Percentiles rank a stretch among this genome's conserved stretches.
Conservation (phyloP, 2,797 vertebrate genomes). For the Oryzias dopingdopingensis region DNA sequence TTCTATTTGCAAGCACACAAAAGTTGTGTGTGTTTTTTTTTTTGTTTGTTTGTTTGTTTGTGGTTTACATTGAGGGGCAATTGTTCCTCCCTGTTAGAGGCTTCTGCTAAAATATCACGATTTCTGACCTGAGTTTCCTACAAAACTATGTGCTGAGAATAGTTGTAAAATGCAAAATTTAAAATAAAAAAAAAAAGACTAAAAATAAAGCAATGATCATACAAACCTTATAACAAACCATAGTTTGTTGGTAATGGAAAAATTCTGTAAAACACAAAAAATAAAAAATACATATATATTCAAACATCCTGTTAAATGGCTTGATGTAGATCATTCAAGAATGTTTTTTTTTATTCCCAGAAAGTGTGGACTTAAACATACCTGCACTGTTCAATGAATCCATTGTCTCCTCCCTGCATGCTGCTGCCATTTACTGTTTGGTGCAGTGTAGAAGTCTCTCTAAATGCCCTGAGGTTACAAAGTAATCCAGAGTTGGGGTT, state of each 20-base stretch:
- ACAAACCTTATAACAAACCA: not conserved
- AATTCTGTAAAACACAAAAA: too few species aligned
- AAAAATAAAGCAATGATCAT: conserved; percentile 1
- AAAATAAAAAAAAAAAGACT: not conserved
- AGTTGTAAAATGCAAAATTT: conserved; percentile 4
- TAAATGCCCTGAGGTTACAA: conserved; percentile 43
- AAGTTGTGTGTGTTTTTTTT: conserved; percentile 52
- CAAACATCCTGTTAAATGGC: too few species aligned
- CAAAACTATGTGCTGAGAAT: conserved; percentile 1
- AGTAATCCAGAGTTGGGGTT: conserved; percentile 51
- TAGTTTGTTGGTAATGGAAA: too few species aligned
- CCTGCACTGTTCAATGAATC: not conserved
- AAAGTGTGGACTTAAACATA: not conserved
- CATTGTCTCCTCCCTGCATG: conserved; percentile 28
- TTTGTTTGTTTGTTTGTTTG: conserved; percentile 9
- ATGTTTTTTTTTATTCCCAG: not conserved
- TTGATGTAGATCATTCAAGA: too few species aligned
- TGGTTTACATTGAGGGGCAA: conserved; percentile 43
- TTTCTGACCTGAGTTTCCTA: conserved; percentile 7
- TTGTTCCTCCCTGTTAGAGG: conserved; percentile 49
- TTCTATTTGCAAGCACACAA: conserved; percentile 57
- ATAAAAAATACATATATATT: too few species aligned
- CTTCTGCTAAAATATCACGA: conserved; percentile 45
- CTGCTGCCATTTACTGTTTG: conserved; percentile 36
- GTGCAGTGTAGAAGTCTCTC: conserved; percentile 30